These are phyloP conservation scores for Acanthornis magna DNA, from an alignment of 2,797 vertebrate genomes.

Conservation along the genomic window DNA sequence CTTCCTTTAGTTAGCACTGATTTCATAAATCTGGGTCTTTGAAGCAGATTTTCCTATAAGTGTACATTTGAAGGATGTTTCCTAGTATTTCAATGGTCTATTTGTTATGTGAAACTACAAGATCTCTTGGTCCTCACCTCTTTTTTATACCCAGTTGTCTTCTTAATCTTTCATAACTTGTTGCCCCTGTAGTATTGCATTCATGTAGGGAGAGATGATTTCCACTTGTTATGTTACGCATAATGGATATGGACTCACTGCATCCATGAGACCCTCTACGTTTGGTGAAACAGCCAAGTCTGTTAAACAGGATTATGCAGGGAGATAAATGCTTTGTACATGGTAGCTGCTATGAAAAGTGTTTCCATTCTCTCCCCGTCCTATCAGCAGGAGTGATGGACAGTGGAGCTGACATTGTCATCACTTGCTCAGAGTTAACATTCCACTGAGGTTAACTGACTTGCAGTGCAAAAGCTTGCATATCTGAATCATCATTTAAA, in stretches of 20 bases:
- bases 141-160: not conserved
- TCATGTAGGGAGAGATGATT: not conserved
- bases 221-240: rapidly evolving
- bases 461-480: not conserved
- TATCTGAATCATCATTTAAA: not conserved
- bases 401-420: not conserved
- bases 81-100: not conserved
- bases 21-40: not conserved
- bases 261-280: not conserved
- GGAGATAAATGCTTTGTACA: not conserved
- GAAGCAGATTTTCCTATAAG: not conserved
- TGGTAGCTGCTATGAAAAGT: not conserved
- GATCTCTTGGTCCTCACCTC: rapidly evolving
- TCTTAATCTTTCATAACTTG: not conserved
- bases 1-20: not conserved
- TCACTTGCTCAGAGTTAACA: not conserved
- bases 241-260: not conserved
- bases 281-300: not conserved
- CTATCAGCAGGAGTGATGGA: not conserved
- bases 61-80: not conserved
- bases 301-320: not conserved
- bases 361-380: not conserved
- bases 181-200: not conserved
- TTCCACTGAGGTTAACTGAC: not conserved
- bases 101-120: not conserved